Evolutionary conservation across 2,888 invertebrate species (phyloP).

Genomic region (Tachina lurida): DNA sequence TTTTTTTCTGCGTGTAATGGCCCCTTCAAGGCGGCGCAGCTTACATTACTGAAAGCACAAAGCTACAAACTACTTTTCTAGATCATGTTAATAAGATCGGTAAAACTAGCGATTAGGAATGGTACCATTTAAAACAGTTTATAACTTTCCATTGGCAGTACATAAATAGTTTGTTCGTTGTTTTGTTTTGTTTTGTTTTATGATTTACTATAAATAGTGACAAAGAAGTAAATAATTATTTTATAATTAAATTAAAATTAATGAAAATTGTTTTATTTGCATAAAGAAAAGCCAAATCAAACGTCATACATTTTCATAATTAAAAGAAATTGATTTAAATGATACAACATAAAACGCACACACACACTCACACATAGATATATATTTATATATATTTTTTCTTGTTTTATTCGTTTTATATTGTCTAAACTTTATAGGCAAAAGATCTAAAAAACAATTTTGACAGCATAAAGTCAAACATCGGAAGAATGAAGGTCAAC

Average conservation of each 20-base stretch:
- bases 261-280: neutral
- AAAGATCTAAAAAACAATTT: conserved; percentile 6
- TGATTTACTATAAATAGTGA: too few species aligned
- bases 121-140: too few species aligned
- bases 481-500: neutral
- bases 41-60: too few species aligned
- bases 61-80: too few species aligned
- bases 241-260: neutral
- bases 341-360: conserved; percentile 53
- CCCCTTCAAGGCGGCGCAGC: too few species aligned
- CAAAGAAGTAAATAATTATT: too few species aligned
- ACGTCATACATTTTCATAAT: conserved; percentile 54
- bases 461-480: conserved; percentile 37
- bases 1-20: too few species aligned
- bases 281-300: conserved; percentile 54
- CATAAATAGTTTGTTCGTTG: too few species aligned
- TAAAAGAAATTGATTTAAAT: conserved; percentile 44
- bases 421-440: neutral
- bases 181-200: too few species aligned
- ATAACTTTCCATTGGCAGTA: too few species aligned
- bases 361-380: conserved; percentile 55
- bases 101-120: too few species aligned
- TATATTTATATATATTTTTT: conserved; percentile 33
- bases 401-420: neutral
- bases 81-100: too few species aligned